Evolutionary conservation across 1,140 invertebrate genomes (phyloP).

Genomic region (Holotrichia oblita): DNA sequence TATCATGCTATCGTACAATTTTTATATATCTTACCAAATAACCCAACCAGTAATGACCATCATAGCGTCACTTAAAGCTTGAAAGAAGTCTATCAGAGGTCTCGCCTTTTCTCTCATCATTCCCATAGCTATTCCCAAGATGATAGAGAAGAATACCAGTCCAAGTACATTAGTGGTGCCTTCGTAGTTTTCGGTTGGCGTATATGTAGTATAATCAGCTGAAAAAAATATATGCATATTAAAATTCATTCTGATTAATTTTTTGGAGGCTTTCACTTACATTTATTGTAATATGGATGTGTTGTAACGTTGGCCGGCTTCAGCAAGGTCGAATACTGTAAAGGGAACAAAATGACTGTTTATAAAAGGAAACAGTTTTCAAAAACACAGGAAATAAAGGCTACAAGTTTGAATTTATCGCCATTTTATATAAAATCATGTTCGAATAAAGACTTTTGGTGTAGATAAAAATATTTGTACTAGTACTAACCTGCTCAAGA

Average conservation of each 20-base stretch:
- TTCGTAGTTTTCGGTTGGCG: constrained; percentile 70
- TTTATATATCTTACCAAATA: constrained; percentile 71
- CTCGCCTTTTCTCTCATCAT: constrained; percentile 78
- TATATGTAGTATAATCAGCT: constrained; percentile 65
- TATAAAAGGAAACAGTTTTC: no score
- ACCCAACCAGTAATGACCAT: constrained; percentile 89
- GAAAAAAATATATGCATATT: background rate
- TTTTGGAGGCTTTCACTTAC: background rate
- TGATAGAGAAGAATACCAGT: constrained; percentile 80
- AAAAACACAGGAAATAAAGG: no score
- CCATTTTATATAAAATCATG: no score
- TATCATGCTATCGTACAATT: background rate
- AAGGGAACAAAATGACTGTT: background rate
- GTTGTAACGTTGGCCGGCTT: background rate
- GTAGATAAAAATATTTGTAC: background rate
- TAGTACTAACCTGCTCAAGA: constrained; percentile 69
- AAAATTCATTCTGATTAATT: background rate
- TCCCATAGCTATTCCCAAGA: constrained; percentile 80
- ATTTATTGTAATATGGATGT: constrained; percentile 12
- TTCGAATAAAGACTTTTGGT: no score
- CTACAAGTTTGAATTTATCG: no score
- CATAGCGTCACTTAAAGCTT: constrained; percentile 79
- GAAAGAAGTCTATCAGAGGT: constrained; percentile 79
- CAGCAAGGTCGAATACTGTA: background rate
- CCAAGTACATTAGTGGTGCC: constrained; percentile 83